Evolutionary conservation across 2,888 invertebrate species (phyloP).

Genomic region (Heliconius charithonia): DNA sequence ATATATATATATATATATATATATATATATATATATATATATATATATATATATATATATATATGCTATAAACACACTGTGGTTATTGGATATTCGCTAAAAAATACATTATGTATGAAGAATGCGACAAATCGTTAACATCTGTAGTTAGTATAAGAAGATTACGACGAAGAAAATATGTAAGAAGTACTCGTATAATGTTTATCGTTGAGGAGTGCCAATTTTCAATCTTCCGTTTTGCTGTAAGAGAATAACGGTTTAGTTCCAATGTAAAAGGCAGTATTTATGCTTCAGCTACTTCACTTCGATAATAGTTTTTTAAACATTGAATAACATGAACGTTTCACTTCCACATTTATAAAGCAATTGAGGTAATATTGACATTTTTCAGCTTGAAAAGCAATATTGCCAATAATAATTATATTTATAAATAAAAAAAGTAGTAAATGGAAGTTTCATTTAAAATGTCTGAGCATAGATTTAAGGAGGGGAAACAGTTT

Average conservation of each 20-base stretch:
- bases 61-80: no score
- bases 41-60: no score
- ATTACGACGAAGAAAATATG: background rate
- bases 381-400: background rate
- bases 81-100: no score
- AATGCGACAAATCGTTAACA: background rate
- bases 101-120: background rate
- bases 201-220: no score
- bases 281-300: conserved; percentile 30
- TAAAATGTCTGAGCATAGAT: background rate
- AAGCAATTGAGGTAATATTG: background rate
- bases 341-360: background rate
- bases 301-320: conserved; percentile 13
- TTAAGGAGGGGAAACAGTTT: background rate
- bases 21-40: no score
- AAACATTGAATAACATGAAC: conserved; percentile 3
- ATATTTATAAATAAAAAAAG: background rate
- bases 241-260: conserved; percentile 38
- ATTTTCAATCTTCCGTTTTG: conserved; percentile 13
- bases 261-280: conserved; percentile 42
- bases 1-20: no score
- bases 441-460: background rate
- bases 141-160: background rate
- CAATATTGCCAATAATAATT: background rate
- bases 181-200: no score